phyloP scores from a whole-genome alignment of 92 coral and sea anemone species.

The Umimayanthus chanpuru region DNA sequence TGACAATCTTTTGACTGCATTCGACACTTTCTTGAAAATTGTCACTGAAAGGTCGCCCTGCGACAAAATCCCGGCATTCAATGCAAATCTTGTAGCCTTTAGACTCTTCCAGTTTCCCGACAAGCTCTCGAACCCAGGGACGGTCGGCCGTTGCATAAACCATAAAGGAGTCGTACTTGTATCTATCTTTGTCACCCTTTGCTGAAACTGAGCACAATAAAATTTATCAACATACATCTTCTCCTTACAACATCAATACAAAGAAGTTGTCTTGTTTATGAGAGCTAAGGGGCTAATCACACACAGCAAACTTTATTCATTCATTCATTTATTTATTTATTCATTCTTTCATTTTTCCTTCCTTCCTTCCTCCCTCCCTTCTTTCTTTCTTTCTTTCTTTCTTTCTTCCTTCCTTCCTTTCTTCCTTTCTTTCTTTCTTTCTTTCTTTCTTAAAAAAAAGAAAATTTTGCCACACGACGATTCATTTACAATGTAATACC shows the following conservation, averaged over 20 bases:
- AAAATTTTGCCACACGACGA: no score
- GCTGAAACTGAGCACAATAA: slow-evolving; percentile 8
- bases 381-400: no score
- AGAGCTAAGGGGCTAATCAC: not conserved
- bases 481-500: no score
- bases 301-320: no score
- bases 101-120: slow-evolving; percentile 5
- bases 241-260: no score
- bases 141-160: slow-evolving; percentile 19
- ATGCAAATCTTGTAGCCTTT: slow-evolving; percentile 27
- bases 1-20: slow-evolving; percentile 34
- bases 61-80: slow-evolving; percentile 28
- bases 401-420: no score
- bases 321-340: no score
- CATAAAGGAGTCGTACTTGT: slow-evolving; percentile 16
- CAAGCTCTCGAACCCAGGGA: not conserved
- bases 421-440: no score
- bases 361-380: no score
- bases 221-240: not conserved
- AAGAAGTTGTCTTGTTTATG: no score
- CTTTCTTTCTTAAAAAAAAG: no score
- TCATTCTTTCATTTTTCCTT: no score
- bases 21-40: slow-evolving; percentile 21
- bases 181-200: not conserved
- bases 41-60: slow-evolving; percentile 29